Evolutionary conservation across 1,140 invertebrate genomes (phyloP).

Genomic region (Euura lappo): DNA sequence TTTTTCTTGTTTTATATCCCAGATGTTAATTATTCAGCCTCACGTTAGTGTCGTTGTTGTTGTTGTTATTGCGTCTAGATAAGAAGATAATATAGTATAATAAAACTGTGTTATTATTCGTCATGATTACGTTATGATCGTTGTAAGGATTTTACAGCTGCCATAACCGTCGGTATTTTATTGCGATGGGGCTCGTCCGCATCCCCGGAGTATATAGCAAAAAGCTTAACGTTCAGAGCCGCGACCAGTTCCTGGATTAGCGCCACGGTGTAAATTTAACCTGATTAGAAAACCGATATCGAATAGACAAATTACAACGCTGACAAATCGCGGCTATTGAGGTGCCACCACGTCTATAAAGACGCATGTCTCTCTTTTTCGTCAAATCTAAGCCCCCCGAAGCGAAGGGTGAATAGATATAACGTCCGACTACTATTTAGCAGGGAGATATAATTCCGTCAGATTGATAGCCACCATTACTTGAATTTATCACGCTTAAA

Average conservation of each 20-base stretch:
- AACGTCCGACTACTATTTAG: background rate
- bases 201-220: constrained; percentile 22
- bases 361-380: background rate
- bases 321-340: background rate
- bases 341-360: no score
- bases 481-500: constrained; percentile 5
- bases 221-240: background rate
- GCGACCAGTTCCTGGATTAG: background rate
- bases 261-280: constrained; percentile 27
- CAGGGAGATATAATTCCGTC: background rate
- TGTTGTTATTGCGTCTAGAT: background rate
- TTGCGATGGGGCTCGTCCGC: constrained; percentile 17
- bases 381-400: background rate
- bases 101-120: constrained; percentile 34
- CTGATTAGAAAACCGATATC: constrained; percentile 18
- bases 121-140: constrained; percentile 52
- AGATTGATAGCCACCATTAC: constrained; percentile 7
- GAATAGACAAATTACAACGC: background rate
- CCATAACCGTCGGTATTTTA: constrained; percentile 41
- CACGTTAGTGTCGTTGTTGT: background rate
- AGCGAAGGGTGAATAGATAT: background rate
- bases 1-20: no score
- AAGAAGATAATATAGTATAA: background rate
- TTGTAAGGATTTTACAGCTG: constrained; percentile 49
- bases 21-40: background rate